Conservation (phyloP, 1,140 invertebrate species). For the Cotesia glomerata region DNA sequence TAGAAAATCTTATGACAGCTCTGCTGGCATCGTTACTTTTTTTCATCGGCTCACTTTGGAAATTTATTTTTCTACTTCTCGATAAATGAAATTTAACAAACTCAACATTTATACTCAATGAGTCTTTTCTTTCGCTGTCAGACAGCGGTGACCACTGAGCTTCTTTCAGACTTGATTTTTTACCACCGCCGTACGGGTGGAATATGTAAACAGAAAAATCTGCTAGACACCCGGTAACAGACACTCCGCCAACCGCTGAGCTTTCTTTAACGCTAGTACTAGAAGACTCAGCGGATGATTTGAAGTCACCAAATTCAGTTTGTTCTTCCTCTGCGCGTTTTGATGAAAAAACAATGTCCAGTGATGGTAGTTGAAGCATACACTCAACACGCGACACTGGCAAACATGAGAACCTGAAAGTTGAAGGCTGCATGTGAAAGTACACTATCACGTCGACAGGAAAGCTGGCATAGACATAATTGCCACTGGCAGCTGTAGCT, state of each 20-base stretch:
- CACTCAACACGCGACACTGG: conserved; percentile 96
- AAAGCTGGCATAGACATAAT: conserved; percentile 90
- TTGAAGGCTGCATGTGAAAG: conserved; percentile 96
- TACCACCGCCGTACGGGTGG: conserved; percentile 93
- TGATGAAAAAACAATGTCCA: conserved; percentile 92
- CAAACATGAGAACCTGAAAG: conserved; percentile 91
- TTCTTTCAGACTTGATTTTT: conserved; percentile 82
- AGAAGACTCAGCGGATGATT: conserved; percentile 49
- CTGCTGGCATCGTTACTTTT: conserved; percentile 54
- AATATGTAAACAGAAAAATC: conserved; percentile 98
- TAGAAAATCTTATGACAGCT: conserved; percentile 91
- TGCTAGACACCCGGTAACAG: conserved; percentile 91
- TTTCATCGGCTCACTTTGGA: conserved; percentile 66
- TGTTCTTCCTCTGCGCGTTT: conserved; percentile 82
- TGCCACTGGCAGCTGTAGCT: conserved; percentile 67
- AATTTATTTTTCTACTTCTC: conserved; percentile 83
- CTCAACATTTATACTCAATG: conserved; percentile 94
- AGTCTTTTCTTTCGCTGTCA: conserved; percentile 92
- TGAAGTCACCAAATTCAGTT: conserved; percentile 68
- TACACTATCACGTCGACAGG: conserved; percentile 99
- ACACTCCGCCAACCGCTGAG: conserved; percentile 83
- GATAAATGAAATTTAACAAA: conserved; percentile 96
- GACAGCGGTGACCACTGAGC: conserved; percentile 85
- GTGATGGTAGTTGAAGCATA: conserved; percentile 91
- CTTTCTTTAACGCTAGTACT: conserved; percentile 49